A percentile compares a stretch with the other conserved stretches of the same genome.
phyloP scores from a whole-genome alignment of 2,113 vertebrate species.

The Lates calcarifer region DNA sequence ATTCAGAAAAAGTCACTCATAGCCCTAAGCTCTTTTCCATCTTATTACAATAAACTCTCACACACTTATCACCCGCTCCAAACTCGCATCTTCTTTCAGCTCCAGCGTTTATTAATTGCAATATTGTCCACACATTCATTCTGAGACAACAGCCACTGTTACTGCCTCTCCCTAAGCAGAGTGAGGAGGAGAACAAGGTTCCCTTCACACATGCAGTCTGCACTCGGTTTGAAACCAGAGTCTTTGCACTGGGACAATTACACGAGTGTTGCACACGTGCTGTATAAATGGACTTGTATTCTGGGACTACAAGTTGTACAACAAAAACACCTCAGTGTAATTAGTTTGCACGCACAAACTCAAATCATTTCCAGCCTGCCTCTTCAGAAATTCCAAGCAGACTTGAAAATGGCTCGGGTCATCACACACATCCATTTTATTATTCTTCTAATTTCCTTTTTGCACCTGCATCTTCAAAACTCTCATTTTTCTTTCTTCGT shows the following conservation, averaged over 20 bases:
- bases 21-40: constrained; percentile 41
- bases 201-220: background rate
- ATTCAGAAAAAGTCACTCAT: constrained; percentile 44
- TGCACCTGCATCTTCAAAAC: background rate
- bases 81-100: background rate
- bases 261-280: background rate
- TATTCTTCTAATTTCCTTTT: background rate
- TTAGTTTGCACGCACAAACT: background rate
- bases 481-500: constrained; percentile 4
- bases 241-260: background rate
- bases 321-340: background rate
- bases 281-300: background rate
- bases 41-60: constrained; percentile 22
- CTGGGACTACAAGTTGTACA: background rate
- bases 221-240: background rate
- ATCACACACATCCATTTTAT: background rate
- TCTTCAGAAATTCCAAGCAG: background rate
- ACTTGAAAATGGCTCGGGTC: background rate
- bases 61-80: background rate
- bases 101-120: background rate
- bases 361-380: background rate
- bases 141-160: background rate
- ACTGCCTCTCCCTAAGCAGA: background rate
- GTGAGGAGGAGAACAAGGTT: background rate
- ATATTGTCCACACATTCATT: background rate